phyloP scores from a whole-genome alignment of 2,113 vertebrate genomes.

The Gallinago paraguaiae region DNA sequence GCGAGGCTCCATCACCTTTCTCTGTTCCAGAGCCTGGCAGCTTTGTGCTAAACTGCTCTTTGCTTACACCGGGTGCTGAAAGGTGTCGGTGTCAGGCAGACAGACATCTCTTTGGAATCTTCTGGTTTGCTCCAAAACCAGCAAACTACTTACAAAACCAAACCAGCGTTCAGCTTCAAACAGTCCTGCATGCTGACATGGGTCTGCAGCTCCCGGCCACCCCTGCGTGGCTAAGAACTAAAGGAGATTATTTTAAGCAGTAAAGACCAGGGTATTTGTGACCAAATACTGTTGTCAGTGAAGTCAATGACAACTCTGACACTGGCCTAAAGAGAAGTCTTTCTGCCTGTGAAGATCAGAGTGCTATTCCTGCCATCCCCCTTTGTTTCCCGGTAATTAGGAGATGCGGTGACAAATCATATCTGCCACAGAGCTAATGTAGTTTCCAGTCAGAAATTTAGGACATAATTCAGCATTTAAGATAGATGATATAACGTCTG shows the following conservation, averaged over 20 bases:
- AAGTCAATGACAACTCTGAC: background rate
- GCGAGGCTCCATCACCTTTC: background rate
- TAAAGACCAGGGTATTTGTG: background rate
- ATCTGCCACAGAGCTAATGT: background rate
- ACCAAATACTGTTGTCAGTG: background rate
- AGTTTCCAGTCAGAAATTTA: background rate
- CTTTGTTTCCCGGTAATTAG: background rate
- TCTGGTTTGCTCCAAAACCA: background rate
- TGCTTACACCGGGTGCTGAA: background rate
- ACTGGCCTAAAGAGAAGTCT: background rate
- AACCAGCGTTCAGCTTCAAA: background rate
- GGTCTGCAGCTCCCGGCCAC: background rate
- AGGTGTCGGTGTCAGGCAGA: background rate
- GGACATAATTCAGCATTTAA: background rate
- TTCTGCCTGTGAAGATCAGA: background rate
- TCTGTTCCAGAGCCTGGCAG: background rate
- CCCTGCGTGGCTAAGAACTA: background rate
- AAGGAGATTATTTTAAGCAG: constrained; percentile 36
- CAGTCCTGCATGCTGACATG: rapidly evolving
- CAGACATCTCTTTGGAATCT: background rate
- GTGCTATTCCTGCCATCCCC: rapidly evolving
- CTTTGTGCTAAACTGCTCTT: rapidly evolving
- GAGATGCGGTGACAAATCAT: rapidly evolving
- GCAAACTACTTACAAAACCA: background rate
- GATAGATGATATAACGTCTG: background rate